These are phyloP conservation scores for Theretra japonica DNA, from an alignment of 2,888 invertebrate species.

Conservation along the genomic window DNA sequence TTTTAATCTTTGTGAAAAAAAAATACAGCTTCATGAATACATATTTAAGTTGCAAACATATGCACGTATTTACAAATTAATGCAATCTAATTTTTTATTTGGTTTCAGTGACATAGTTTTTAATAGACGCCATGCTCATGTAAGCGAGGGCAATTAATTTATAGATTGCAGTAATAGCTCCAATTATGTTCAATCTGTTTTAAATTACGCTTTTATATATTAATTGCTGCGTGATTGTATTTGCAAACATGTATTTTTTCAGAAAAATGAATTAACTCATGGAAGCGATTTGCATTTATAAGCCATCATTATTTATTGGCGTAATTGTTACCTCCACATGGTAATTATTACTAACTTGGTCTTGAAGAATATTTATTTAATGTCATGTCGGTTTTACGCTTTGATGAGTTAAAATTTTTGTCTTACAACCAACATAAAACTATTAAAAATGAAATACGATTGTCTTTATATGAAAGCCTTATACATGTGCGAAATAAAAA, in stretches of 20 bases:
- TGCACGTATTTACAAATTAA: not conserved
- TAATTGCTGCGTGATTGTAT: not conserved
- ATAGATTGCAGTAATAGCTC: not conserved
- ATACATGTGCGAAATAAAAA: too few relatives aligned
- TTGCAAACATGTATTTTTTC: not conserved
- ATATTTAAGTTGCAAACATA: too few relatives aligned
- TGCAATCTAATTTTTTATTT: not conserved
- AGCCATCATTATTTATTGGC: too few relatives aligned
- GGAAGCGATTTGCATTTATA: conserved; percentile 4
- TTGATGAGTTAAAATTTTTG: too few relatives aligned
- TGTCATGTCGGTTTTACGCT: too few relatives aligned
- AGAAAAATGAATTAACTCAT: not conserved
- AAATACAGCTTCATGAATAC: too few relatives aligned
- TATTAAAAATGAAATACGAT: too few relatives aligned
- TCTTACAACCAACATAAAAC: too few relatives aligned
- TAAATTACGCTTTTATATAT: not conserved
- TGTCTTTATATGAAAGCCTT: too few relatives aligned
- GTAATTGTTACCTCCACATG: not conserved
- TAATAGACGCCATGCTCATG: not conserved
- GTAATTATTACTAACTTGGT: not conserved
- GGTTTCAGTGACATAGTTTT: not conserved
- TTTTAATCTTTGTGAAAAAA: too few relatives aligned
- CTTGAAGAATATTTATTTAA: too few relatives aligned
- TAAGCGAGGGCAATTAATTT: not conserved
- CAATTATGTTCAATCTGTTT: not conserved